Base-by-base conservation (phyloP, 2,797 vertebrate species). In the Diplodus puntazzo region DNA sequence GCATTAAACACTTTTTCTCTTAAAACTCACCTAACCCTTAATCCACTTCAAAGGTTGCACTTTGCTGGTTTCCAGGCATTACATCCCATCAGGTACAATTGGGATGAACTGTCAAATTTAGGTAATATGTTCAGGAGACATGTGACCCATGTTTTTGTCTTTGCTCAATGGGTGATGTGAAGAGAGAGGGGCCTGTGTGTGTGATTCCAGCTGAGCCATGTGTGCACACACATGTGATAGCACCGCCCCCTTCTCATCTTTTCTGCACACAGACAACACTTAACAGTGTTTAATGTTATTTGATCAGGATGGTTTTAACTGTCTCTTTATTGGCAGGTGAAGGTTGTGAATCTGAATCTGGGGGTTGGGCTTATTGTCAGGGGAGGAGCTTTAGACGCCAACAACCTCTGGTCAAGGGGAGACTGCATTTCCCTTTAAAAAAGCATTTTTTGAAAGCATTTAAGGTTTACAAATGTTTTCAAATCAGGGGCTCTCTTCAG, bases 81-180 rank as follows among this genome's bases (percentile, higher is more conserved):
- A 75, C 80, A 91, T 83, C 83, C 84, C 52, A 80, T 76, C 77
- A 75, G 59, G 64, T 77, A 72, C 74, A 88, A 75, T 81, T 60
- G 23, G 63, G 27, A 74, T 68, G 75, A 85, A 81, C 84, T 79
- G 81, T 76, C 75, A 89, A 79, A 79, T 89, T 91, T 78, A 73
- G 77, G 43, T 75, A 74, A 89, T 89, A 86, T 88, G 80, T 78
- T 85, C 64, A 90, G 86, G 86, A 87, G 87, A 88, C 91, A 92
- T 84, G 90, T 89, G 85, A 90, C 87, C 66, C 75, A 72, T 87
- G 84, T 90, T 93, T 93, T 89, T 89, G 82, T 91, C 72, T 93
- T 75, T 72, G 79, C 59, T 91, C 77, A 86, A 65, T 84, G 54
- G 77, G 46, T 88, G 83, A 78, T 82, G 83, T 73, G 61, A 77